A percentile compares a stretch with the other conserved stretches of the same genome.
Conservation (phyloP, 2,113 vertebrate species). For the Ammodytes dubius region DNA sequence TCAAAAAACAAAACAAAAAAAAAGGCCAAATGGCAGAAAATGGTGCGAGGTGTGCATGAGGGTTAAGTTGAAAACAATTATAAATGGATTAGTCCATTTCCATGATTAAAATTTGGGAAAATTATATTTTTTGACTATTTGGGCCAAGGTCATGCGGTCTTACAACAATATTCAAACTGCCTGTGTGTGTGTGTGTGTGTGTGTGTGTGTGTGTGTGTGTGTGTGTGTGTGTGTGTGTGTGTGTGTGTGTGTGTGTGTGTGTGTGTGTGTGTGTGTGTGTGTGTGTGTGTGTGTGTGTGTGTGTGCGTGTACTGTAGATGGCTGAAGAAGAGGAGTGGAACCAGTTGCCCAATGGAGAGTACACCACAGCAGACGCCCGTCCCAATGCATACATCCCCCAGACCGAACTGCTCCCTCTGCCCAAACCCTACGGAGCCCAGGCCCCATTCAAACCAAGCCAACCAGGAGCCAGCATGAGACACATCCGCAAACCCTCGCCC, state of each 20-base stretch:
- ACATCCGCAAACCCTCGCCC: constrained; percentile 86
- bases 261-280: constrained; percentile 4
- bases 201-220: constrained; percentile 40
- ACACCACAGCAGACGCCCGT: constrained; percentile 85
- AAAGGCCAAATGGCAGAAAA: no score
- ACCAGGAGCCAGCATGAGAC: constrained; percentile 85
- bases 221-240: constrained; percentile 35
- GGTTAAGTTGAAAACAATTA: constrained; percentile 1
- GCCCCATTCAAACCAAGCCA: constrained; percentile 89
- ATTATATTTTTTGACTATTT: constrained; percentile 40
- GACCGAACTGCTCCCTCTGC: constrained; percentile 81
- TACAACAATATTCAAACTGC: constrained; percentile 56
- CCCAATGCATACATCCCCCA: constrained; percentile 87
- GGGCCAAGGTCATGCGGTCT: constrained; percentile 49
- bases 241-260: constrained; percentile 54
- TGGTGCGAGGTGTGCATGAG: no score
- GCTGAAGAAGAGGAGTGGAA: constrained; percentile 79
- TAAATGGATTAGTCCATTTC: constrained; percentile 48
- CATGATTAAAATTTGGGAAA: constrained; percentile 54
- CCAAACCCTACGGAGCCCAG: constrained; percentile 86
- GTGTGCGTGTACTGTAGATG: constrained; percentile 73
- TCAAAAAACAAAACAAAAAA: no score
- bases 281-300: constrained; percentile 37
- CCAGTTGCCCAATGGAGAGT: constrained; percentile 72
- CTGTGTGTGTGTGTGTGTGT: constrained; percentile 37